Percentiles rank a stretch among this genome's conserved stretches.
Evolutionary conservation across 2,797 vertebrate genomes (phyloP).

Genomic region (Taeniopygia guttata): DNA sequence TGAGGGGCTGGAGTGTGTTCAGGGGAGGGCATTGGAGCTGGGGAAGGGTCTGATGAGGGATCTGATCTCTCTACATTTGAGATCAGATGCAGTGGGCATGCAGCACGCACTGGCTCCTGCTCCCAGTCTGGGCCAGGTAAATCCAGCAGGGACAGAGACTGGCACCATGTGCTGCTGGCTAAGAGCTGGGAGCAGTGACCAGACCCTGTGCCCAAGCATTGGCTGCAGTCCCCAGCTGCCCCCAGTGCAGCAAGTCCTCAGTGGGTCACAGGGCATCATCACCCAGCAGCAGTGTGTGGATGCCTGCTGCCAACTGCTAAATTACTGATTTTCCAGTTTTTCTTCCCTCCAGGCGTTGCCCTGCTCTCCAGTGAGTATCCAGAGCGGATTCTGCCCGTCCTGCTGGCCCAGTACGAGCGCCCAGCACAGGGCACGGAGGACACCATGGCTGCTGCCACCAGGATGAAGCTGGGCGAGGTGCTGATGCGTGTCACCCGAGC

Average conservation of each 20-base stretch:
- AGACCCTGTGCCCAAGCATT: rapidly evolving
- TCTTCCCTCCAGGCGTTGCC: conserved; percentile 77
- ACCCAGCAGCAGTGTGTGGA: neutral
- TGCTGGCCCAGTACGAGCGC: conserved; percentile 80
- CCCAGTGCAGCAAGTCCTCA: rapidly evolving
- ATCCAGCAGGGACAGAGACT: rapidly evolving
- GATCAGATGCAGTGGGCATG: rapidly evolving
- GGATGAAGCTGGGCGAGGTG: conserved; percentile 92
- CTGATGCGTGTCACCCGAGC: conserved; percentile 88
- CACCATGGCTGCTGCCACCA: conserved; percentile 72
- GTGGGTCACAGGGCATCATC: neutral
- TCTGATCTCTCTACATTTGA: no score
- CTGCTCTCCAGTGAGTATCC: conserved; percentile 84
- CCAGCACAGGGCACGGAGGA: neutral
- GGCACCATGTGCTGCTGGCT: rapidly evolving
- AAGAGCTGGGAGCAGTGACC: neutral
- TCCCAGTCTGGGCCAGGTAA: neutral
- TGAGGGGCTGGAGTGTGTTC: neutral
- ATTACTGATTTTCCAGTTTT: neutral
- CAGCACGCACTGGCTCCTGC: rapidly evolving
- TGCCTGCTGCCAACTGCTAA: neutral
- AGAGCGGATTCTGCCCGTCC: conserved; percentile 79
- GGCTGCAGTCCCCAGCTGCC: neutral
- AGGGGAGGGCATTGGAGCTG: neutral
- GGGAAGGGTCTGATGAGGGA: neutral